phyloP scores from a whole-genome alignment of 1,140 invertebrate species.

The Megalopta genalis region DNA sequence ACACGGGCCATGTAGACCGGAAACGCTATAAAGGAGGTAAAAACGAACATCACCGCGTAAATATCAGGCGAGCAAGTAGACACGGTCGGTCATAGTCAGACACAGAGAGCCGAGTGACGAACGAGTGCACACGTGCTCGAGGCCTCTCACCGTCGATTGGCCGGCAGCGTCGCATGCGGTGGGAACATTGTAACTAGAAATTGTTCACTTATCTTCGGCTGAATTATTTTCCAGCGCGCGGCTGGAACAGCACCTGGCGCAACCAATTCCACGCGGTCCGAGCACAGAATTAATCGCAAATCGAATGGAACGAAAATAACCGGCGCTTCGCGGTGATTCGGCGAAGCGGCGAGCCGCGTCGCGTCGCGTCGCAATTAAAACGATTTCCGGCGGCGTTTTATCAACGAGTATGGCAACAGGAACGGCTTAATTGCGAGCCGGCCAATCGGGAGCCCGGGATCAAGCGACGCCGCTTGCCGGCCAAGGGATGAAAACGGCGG shows the following conservation, averaged over 20 bases:
- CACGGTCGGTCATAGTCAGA: not conserved
- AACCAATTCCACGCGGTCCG: not conserved
- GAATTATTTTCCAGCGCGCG: too few relatives aligned
- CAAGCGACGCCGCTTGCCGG: not conserved
- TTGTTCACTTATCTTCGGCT: too few relatives aligned
- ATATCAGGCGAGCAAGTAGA: not conserved
- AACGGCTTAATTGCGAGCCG: constrained; percentile 22
- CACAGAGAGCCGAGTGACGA: not conserved
- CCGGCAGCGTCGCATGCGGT: not conserved
- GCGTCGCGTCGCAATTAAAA: constrained; percentile 35
- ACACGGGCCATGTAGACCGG: too few relatives aligned
- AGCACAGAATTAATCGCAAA: not conserved
- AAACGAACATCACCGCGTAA: too few relatives aligned
- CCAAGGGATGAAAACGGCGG: not conserved
- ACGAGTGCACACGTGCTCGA: not conserved
- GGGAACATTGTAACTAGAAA: too few relatives aligned
- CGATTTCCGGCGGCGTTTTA: constrained; percentile 30
- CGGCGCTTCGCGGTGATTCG: not conserved
- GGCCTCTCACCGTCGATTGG: too few relatives aligned
- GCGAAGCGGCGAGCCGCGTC: not conserved
- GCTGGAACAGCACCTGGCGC: too few relatives aligned
- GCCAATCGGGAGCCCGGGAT: not conserved
- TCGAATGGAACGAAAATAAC: not conserved
- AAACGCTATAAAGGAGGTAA: too few relatives aligned
- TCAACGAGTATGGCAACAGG: constrained; percentile 10